Evolutionary conservation across 2,888 invertebrate species (phyloP).

Genomic region (Patella depressa): DNA sequence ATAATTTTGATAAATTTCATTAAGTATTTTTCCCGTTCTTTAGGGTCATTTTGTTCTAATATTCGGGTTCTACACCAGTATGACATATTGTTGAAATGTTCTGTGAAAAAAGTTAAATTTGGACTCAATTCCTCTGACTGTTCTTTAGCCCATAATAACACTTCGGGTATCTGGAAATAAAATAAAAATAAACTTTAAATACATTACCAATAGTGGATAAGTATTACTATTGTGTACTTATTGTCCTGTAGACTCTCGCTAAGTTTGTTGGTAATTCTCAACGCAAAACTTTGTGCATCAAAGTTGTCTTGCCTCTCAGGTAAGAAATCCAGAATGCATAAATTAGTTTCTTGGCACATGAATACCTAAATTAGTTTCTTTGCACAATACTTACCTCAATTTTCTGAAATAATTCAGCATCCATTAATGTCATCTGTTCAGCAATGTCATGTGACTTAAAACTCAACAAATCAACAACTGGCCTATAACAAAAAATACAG

Average conservation of each 20-base stretch:
- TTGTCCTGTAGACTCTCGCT: too few relatives aligned
- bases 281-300: not conserved
- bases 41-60: slow-evolving; percentile 90
- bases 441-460: slow-evolving; percentile 96
- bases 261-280: not conserved
- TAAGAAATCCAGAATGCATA: slow-evolving; percentile 1
- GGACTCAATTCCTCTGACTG: slow-evolving; percentile 97
- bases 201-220: not conserved
- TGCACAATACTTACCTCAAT: slow-evolving; percentile 78
- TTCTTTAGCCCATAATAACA: slow-evolving; percentile 96
- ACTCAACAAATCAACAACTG: slow-evolving; percentile 81
- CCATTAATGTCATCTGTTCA: slow-evolving; percentile 97
- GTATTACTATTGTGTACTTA: too few relatives aligned
- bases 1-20: slow-evolving; percentile 97
- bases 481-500: slow-evolving; percentile 56
- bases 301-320: not conserved
- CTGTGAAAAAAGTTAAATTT: slow-evolving; percentile 92
- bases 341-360: not conserved
- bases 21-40: slow-evolving; percentile 90
- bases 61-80: slow-evolving; percentile 96
- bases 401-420: slow-evolving; percentile 94
- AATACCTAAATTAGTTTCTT: not conserved
- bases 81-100: slow-evolving; percentile 99
- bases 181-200: slow-evolving; percentile 3
- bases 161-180: slow-evolving; percentile 84